These are phyloP conservation scores for Mechanitis messenoides DNA, from an alignment of 2,888 invertebrate genomes.

Conservation along the genomic window DNA sequence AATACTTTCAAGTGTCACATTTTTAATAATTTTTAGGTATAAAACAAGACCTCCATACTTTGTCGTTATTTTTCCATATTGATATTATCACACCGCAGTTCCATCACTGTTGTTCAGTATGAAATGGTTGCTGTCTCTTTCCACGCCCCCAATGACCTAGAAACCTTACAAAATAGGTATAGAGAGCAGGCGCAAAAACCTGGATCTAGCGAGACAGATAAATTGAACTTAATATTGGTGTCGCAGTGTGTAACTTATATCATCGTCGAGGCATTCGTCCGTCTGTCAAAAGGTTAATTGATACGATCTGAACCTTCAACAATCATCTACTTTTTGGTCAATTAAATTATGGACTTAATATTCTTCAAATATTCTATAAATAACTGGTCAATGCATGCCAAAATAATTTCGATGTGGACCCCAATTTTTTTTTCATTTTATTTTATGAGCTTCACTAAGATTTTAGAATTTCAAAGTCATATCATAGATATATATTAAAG, in stretches of 20 bases:
- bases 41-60: too few species aligned
- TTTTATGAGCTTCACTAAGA: not conserved
- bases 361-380: too few species aligned
- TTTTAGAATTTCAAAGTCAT: too few species aligned
- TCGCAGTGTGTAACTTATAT: constrained; percentile 4
- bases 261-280: constrained; percentile 4
- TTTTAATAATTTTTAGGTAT: too few species aligned
- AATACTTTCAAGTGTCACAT: too few species aligned
- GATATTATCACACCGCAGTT: constrained; percentile 10
- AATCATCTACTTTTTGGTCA: not conserved
- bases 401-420: constrained; percentile 8
- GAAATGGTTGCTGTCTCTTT: constrained; percentile 24
- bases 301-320: constrained; percentile 10
- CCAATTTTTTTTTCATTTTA: not conserved
- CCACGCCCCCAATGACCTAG: constrained; percentile 36
- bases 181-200: constrained; percentile 34
- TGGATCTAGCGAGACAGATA: constrained; percentile 23
- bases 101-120: constrained; percentile 23
- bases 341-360: not conserved
- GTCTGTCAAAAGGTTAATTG: constrained; percentile 24
- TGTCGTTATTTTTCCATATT: too few species aligned
- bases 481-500: not conserved
- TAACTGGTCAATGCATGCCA: not conserved
- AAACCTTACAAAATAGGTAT: constrained; percentile 34
- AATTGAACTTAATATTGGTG: constrained; percentile 8